Evolutionary conservation across 2,797 vertebrate genomes (phyloP), one percentile per base, ranked within the genome.

Genomic region (Leptoclinus maculatus): DNA sequence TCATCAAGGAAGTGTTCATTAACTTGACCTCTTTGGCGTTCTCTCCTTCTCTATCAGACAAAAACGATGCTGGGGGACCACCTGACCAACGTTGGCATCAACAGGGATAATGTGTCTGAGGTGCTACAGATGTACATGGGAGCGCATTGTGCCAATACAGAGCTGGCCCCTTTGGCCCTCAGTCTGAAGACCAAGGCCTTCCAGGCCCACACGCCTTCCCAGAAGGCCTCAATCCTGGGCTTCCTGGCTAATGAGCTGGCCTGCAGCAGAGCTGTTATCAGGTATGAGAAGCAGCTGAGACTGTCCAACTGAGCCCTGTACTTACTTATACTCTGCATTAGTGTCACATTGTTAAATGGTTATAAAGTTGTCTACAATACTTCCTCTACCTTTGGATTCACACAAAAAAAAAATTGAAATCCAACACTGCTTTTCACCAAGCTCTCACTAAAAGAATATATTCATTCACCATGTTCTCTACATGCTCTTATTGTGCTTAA

Each of bases 111-210:
- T 16, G 98, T 99, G 60, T 99, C 98, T 0, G 98, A 99, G 95
- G 96, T 99, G 91, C 95, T 99, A 75, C 98, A 99, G 91, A 97
- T 99, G 91, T 98, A 97, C 93, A 98, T 99, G 98, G 97, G 97
- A 84, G 96, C 96, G 32, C 97, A 99, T 76, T 97, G 96, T 90
- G 96, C 96, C 79, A 96, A 97, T 80, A 97, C 97, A 0, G 97
- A 97, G 4, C 92, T 99, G 76, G 88, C 89, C 29, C 91, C 85
- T 53, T 59, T 94, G 63, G 95, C 96, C 2, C 95, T 97, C 88
- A 99, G 98, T 90, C 93, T 99, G 87, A 98, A 97, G 93, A 99
- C 98, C 76, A 99, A 98, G 94, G 97, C 97, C 87, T 99, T 99
- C 91, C 98, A 99, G 93, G 97, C 98, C 3, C 98, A 99, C 89